Conservation (phyloP, 2,797 vertebrate species). For the Intellagama lesueurii region DNA sequence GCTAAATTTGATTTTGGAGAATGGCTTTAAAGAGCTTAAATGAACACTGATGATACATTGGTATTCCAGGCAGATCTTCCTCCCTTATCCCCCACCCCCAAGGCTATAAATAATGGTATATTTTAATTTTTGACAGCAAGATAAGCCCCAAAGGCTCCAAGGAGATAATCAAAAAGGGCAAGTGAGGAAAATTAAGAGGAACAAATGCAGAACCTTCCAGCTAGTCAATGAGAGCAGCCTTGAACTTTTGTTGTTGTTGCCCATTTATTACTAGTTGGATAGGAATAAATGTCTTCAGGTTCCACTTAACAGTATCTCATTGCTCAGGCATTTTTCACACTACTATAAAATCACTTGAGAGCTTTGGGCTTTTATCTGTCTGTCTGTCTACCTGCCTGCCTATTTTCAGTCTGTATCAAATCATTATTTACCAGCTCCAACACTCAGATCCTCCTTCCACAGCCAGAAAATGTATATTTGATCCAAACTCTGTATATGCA, state of each 20-base stretch:
- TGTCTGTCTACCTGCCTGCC: no score
- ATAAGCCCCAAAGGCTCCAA: slow-evolving; percentile 21
- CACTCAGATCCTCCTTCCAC: neutral
- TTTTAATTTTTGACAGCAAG: slow-evolving; percentile 50
- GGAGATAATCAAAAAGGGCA: slow-evolving; percentile 39
- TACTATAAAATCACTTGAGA: neutral
- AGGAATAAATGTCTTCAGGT: slow-evolving; percentile 27
- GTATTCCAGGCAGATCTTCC: neutral
- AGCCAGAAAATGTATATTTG: neutral
- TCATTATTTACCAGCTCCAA: neutral
- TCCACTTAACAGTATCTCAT: neutral
- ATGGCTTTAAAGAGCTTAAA: slow-evolving; percentile 38
- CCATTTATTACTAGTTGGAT: slow-evolving; percentile 34
- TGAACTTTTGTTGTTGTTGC: slow-evolving; percentile 8
- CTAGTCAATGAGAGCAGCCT: slow-evolving; percentile 35
- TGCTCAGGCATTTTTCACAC: neutral
- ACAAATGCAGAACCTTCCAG: slow-evolving; percentile 16
- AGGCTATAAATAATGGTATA: slow-evolving; percentile 33
- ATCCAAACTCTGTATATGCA: neutral
- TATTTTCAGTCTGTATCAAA: neutral
- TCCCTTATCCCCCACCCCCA: neutral
- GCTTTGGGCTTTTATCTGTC: neutral
- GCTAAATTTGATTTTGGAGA: slow-evolving; percentile 53
- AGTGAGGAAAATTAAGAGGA: slow-evolving; percentile 27
- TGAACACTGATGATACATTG: slow-evolving; percentile 15